Evolutionary conservation across 2,888 invertebrate genomes (phyloP).

Genomic region (Drosophila birchii): DNA sequence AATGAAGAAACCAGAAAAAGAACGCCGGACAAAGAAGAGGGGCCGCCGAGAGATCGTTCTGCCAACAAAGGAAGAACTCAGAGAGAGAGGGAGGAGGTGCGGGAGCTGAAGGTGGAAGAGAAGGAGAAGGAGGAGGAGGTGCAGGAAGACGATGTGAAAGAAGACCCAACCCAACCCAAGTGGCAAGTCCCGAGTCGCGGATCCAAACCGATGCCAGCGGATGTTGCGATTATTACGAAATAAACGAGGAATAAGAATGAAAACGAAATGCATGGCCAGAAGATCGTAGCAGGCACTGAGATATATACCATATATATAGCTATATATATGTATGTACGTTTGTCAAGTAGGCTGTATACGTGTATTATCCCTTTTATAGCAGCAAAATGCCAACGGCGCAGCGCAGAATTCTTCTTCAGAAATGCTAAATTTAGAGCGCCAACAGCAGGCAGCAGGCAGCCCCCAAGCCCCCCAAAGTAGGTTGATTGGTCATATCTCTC

Average conservation of each 20-base stretch:
- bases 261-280: slow-evolving; percentile 53
- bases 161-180: slow-evolving; percentile 21
- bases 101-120: slow-evolving; percentile 7
- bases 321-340: not conserved
- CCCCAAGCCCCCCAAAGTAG: slow-evolving; percentile 66
- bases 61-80: slow-evolving; percentile 54
- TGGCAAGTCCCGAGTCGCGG: slow-evolving; percentile 27
- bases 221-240: slow-evolving; percentile 78
- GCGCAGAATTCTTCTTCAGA: slow-evolving; percentile 65
- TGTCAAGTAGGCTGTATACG: slow-evolving; percentile 45
- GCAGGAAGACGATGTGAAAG: slow-evolving; percentile 30
- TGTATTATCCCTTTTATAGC: slow-evolving; percentile 75
- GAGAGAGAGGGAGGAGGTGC: slow-evolving; percentile 23
- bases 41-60: slow-evolving; percentile 32
- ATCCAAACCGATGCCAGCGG: slow-evolving; percentile 52
- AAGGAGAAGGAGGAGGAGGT: slow-evolving; percentile 20
- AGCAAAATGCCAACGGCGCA: slow-evolving; percentile 68
- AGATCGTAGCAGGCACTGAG: slow-evolving; percentile 7
- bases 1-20: slow-evolving; percentile 31
- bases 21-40: slow-evolving; percentile 29
- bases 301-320: not conserved
- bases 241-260: slow-evolving; percentile 69
- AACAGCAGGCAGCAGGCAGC: slow-evolving; percentile 36
- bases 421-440: slow-evolving; percentile 76
- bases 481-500: slow-evolving; percentile 75